phyloP scores from a whole-genome alignment of 1,140 invertebrate species.

The Diorhabda carinulata region DNA sequence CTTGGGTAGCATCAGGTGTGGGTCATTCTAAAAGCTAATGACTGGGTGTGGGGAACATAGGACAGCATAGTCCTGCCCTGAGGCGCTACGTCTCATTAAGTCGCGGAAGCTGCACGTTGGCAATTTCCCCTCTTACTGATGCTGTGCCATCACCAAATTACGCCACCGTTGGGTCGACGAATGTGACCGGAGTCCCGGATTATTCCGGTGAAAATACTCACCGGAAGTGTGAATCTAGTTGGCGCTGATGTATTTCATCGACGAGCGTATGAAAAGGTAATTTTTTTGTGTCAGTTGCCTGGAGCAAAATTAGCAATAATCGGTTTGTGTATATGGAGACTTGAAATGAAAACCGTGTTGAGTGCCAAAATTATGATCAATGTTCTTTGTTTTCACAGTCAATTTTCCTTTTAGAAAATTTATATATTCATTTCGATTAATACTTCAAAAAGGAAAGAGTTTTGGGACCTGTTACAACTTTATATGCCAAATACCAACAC shows the following conservation, averaged over 20 bases:
- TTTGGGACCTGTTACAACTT: too few species aligned
- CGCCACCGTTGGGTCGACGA: conserved; percentile 21
- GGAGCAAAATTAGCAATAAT: too few species aligned
- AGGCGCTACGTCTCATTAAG: conserved; percentile 47
- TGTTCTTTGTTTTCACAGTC: too few species aligned
- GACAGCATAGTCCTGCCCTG: conserved; percentile 31
- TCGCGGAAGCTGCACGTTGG: conserved; percentile 47
- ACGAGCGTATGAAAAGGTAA: neutral
- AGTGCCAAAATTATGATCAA: too few species aligned
- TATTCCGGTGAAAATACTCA: neutral
- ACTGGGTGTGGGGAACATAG: conserved; percentile 28
- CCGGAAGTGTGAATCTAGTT: neutral
- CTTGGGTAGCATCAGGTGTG: conserved; percentile 15
- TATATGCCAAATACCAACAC: too few species aligned
- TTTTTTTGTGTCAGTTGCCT: too few species aligned
- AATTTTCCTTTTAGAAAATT: too few species aligned
- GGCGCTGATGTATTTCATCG: neutral
- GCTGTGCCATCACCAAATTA: conserved; percentile 46
- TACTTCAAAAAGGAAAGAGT: too few species aligned
- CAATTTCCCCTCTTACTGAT: conserved; percentile 44
- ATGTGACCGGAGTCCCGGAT: conserved; percentile 45
- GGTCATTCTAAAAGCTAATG: conserved; percentile 8
- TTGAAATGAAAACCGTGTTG: too few species aligned
- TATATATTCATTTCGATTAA: too few species aligned
- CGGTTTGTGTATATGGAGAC: too few species aligned